Evolutionary conservation across 2,888 invertebrate genomes (phyloP), one percentile per base, ranked within the genome.

Genomic region (Metellina segmentata): DNA sequence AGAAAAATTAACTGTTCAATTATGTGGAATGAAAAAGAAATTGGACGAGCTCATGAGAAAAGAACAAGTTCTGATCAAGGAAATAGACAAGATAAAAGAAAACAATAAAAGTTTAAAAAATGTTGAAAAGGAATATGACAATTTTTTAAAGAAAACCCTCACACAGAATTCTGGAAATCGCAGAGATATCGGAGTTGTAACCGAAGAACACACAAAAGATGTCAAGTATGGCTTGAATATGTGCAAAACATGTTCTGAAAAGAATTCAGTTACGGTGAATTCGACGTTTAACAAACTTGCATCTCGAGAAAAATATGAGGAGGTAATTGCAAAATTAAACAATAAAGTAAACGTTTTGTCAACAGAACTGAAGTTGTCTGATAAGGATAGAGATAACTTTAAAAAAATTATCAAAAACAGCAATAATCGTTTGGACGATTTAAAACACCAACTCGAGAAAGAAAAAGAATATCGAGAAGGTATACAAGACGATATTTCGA

Each of bases 101-200:
- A n/a, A 49, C 0, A 51, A 71, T 51, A 11, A 71, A 49, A 51
- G 11, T n/a, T 49, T 82, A n/a, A 70, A 71, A 71, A 4, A 11
- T 53, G 16, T 34, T 16, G 6, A 20, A 5, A 34, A 71, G 9
- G 9, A 19, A 6, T n/a, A 71, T 16, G 19, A 48, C 49, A 49
- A 16, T 81, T 34, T 5, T 19, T 20, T 8, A n/a, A 70, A 11
- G 19, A 34, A 82, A 49, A 1, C 6, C 4, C 6, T 8, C 19
- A 34, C 8, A n/a, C 11, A 70, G 53, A 34, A 49, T 7, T 7
- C n/a, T n/a, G 9, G 19, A 49, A 78, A 0, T 16, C 61, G 19
- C 81, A 82, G 71, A 71, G 70, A 82, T n/a, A 51, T 71, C 20
- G 79, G 51, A 8, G 51, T 82, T 8, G 71, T n/a, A 34, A 34